phyloP scores from a whole-genome alignment of 2,797 vertebrate genomes.

The Phataginus tetradactyla region DNA sequence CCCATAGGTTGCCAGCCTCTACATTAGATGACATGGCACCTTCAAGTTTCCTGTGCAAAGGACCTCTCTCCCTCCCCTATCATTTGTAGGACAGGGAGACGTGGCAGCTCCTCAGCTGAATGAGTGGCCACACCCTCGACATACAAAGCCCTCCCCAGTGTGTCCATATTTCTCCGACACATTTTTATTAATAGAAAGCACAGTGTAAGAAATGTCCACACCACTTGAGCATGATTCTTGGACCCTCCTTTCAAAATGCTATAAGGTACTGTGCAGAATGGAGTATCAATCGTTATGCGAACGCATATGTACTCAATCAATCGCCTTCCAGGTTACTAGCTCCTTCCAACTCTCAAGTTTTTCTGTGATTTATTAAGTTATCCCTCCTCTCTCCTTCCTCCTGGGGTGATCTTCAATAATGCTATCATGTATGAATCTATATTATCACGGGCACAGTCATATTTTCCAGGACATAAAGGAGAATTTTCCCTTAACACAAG shows the following conservation, averaged over 20 bases:
- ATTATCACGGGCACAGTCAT: neutral
- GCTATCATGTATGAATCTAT: neutral
- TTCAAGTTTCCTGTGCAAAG: neutral
- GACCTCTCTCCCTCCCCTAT: neutral
- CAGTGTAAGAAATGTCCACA: neutral
- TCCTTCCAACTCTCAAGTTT: neutral
- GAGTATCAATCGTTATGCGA: neutral
- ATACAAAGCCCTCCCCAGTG: neutral
- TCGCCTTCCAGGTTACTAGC: neutral
- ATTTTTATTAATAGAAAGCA: neutral
- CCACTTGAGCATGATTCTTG: neutral
- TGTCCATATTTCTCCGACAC: neutral
- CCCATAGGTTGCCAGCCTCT: neutral
- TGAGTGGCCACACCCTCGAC: neutral
- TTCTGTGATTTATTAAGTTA: constrained; percentile 4
- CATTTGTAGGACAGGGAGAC: neutral
- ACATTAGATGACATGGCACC: neutral
- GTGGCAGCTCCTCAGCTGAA: neutral
- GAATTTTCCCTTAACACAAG: neutral
- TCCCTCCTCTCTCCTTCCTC: neutral
- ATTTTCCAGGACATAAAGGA: constrained; percentile 15
- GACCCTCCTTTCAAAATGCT: neutral
- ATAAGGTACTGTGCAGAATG: neutral
- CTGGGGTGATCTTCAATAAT: neutral
- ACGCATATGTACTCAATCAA: neutral